Evolutionary conservation across 2,113 vertebrate species (phyloP).

Genomic region (Danio rerio): GRCz12tu NC_133194.1:30248501-30249000

Average conservation of each 20-base stretch:
- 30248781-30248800: background rate
- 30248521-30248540: background rate
- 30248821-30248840: background rate
- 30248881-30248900: conserved; percentile 88
- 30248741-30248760: background rate
- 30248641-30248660: conserved; percentile 35
- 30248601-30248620: background rate
- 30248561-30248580: background rate
- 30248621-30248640: background rate
- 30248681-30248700: background rate
- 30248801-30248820: background rate
- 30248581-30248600: background rate
- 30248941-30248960: conserved; percentile 90
- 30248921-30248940: conserved; percentile 74
- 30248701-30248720: conserved; percentile 5
- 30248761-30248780: background rate
- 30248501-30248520: background rate
- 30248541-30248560: background rate
- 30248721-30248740: conserved; percentile 16
- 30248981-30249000: conserved; percentile 95
- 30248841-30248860: conserved; percentile 1
- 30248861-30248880: conserved; percentile 89
- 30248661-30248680: conserved; percentile 38
- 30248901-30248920: conserved; percentile 93
- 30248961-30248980: conserved; percentile 96